Conservation (phyloP, 37 sponge, comb jelly and placozoan species). For the Crambe crambe region DNA sequence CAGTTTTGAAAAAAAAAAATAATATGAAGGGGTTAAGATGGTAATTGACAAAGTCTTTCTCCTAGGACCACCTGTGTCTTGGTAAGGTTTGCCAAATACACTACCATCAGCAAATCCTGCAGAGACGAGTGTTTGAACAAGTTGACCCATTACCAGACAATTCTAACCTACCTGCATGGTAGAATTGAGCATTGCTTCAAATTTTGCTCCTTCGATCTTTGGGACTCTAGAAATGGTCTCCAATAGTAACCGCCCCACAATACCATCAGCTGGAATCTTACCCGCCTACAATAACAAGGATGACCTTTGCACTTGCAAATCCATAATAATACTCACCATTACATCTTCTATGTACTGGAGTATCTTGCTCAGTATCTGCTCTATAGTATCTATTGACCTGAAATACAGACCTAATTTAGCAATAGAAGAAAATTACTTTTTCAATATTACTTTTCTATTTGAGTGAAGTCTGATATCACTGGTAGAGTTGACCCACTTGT, state of each 20-base stretch:
- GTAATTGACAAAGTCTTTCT: constrained; percentile 61
- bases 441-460: constrained; percentile 24
- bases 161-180: constrained; percentile 71
- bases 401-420: background rate
- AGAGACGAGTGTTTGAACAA: background rate
- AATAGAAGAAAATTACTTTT: background rate
- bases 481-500: background rate
- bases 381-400: constrained; percentile 38
- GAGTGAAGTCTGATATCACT: constrained; percentile 20
- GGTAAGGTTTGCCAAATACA: constrained; percentile 76
- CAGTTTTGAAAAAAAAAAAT: too few species aligned
- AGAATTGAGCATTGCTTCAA: constrained; percentile 75
- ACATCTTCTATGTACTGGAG: constrained; percentile 69
- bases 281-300: constrained; percentile 51
- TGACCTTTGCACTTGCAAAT: background rate
- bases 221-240: constrained; percentile 75
- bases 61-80: constrained; percentile 80
- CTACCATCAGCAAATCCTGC: constrained; percentile 85
- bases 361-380: constrained; percentile 31
- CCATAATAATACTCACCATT: constrained; percentile 31
- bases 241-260: constrained; percentile 72
- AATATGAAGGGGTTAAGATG: constrained; percentile 16
- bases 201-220: constrained; percentile 57
- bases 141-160: background rate
- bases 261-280: constrained; percentile 40